Conservation (phyloP, 2,113 vertebrate genomes). For the Pomatorhinus ruficollis region DNA sequence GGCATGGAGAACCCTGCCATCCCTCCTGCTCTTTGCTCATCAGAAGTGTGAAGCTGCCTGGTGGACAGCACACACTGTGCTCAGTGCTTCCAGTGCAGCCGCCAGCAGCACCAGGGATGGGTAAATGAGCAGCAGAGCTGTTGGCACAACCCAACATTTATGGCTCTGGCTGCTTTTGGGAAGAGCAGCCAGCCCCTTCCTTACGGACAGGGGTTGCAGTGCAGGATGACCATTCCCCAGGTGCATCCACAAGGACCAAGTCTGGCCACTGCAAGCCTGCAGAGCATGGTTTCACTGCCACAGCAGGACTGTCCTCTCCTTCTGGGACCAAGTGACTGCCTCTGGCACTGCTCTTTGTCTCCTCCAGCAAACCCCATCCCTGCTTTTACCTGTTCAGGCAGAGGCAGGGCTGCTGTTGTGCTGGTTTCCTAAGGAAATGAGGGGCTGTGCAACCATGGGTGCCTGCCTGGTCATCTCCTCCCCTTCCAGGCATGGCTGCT, state of each 20-base stretch:
- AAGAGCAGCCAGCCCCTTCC: neutral
- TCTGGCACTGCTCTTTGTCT: neutral
- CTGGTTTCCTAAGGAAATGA: neutral
- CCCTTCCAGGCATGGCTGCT: neutral
- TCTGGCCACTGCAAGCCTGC: neutral
- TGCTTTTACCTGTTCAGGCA: neutral
- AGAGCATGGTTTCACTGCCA: neutral
- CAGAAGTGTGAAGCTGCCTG: neutral
- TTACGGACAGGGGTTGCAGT: neutral
- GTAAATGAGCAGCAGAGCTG: neutral
- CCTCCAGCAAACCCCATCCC: neutral
- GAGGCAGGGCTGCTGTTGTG: neutral
- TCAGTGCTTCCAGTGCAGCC: neutral
- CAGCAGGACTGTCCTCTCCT: neutral
- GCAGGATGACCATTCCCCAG: neutral
- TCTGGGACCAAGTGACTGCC: fast-evolving
- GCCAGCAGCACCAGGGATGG: neutral
- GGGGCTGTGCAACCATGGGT: neutral
- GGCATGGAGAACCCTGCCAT: neutral
- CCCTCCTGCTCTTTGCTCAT: neutral
- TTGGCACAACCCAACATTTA: fast-evolving
- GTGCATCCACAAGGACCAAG: fast-evolving
- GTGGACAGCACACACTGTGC: fast-evolving
- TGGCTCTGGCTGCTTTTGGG: fast-evolving
- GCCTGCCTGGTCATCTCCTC: neutral